Evolutionary conservation across 2,888 invertebrate genomes (phyloP).

Genomic region (Torymus texanus): DNA sequence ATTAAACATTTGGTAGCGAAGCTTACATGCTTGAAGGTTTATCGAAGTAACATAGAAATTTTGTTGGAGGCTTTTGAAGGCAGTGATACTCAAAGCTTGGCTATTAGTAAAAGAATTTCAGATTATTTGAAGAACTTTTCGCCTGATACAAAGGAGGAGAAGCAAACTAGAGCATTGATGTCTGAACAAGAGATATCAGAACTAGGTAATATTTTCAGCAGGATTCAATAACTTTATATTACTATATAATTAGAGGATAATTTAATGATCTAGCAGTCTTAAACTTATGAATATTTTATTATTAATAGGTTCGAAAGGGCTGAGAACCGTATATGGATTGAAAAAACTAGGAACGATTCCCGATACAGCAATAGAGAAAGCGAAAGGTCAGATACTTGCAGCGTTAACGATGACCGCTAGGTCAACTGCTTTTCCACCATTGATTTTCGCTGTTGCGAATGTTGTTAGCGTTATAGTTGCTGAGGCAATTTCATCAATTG

Average conservation of each 20-base stretch:
- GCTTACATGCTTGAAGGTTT: constrained; percentile 45
- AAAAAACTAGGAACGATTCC: constrained; percentile 33
- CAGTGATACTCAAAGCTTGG: constrained; percentile 36
- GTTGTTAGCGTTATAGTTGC: constrained; percentile 47
- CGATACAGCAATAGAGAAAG: constrained; percentile 22
- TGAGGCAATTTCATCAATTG: constrained; percentile 40
- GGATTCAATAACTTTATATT: too few relatives aligned
- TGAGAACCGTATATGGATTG: constrained; percentile 45
- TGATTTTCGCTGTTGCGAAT: constrained; percentile 49
- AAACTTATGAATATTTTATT: neutral
- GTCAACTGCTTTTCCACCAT: constrained; percentile 50
- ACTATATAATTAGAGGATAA: too few relatives aligned
- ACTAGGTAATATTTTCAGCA: constrained; percentile 23
- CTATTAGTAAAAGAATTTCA: constrained; percentile 35
- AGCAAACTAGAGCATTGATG: constrained; percentile 51
- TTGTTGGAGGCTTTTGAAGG: constrained; percentile 47
- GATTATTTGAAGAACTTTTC: constrained; percentile 53
- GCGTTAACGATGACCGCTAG: constrained; percentile 35
- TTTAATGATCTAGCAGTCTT: too few relatives aligned
- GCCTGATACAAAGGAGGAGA: constrained; percentile 53
- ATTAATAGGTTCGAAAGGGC: constrained; percentile 40
- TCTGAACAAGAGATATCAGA: constrained; percentile 47
- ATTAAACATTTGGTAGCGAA: constrained; percentile 50
- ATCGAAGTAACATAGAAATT: constrained; percentile 42
- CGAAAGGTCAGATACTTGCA: constrained; percentile 42